phyloP scores from a whole-genome alignment of 2,113 vertebrate genomes.

The Argyrosomus japonicus region DNA sequence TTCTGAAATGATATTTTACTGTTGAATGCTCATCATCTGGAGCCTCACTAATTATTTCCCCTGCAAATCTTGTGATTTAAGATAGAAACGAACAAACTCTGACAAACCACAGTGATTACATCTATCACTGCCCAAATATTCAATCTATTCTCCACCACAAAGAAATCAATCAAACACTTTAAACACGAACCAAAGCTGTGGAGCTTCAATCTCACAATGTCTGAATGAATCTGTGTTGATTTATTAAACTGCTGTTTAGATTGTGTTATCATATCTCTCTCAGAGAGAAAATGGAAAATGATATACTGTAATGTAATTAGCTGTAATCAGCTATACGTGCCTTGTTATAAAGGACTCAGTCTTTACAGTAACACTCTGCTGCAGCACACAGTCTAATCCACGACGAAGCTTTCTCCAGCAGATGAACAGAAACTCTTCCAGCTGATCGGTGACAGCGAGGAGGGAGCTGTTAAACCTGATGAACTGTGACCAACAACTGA shows the following conservation, averaged over 20 bases:
- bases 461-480: constrained; percentile 31
- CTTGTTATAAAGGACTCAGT: too few species aligned
- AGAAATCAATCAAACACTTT: constrained; percentile 14
- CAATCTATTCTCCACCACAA: not conserved
- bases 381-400: too few species aligned
- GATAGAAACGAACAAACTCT: constrained; percentile 8
- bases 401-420: too few species aligned
- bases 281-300: not conserved
- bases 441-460: not conserved
- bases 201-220: not conserved
- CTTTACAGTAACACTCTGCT: too few species aligned
- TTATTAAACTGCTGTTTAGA: not conserved
- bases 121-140: not conserved
- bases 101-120: constrained; percentile 3
- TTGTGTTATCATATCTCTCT: not conserved
- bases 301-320: too few species aligned
- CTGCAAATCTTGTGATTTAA: not conserved
- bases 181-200: not conserved
- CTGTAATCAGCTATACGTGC: too few species aligned
- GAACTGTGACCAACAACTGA: constrained; percentile 20
- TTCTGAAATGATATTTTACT: not conserved
- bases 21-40: not conserved
- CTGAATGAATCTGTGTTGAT: not conserved
- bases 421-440: too few species aligned
- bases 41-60: not conserved